Percentiles rank a stretch among this genome's conserved stretches.
Evolutionary conservation across 2,888 invertebrate genomes (phyloP).

Genomic region (Sinopyrophorus schimmeli): DNA sequence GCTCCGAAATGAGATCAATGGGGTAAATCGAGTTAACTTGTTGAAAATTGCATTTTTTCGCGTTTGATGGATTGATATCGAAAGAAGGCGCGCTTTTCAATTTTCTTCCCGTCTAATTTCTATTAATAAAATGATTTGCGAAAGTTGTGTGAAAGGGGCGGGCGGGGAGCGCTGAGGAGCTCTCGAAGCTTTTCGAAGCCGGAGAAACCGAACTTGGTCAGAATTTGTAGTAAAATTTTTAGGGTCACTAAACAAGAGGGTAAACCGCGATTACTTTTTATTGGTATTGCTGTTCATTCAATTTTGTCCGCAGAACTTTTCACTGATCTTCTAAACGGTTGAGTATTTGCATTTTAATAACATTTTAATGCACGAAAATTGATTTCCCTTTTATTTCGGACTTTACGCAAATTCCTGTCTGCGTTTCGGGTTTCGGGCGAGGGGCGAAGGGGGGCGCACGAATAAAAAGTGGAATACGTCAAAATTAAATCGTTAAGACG

Average conservation of each 20-base stretch:
- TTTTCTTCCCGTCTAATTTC: no score
- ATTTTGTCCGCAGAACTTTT: conserved; percentile 37
- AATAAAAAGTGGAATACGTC: conserved; percentile 3
- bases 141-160: no score
- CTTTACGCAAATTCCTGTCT: no score
- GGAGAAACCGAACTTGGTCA: no score
- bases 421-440: neutral
- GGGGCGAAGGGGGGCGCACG: neutral
- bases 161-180: no score
- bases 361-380: conserved; percentile 40
- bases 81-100: no score
- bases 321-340: conserved; percentile 40
- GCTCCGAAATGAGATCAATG: conserved; percentile 45
- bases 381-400: conserved; percentile 36
- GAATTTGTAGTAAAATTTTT: no score
- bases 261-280: conserved; percentile 37
- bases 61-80: conserved; percentile 28
- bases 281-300: conserved; percentile 36
- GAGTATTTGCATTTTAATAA: conserved; percentile 44
- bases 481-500: conserved; percentile 13
- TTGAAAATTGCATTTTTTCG: conserved; percentile 37
- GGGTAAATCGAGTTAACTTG: conserved; percentile 41
- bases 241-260: conserved; percentile 30
- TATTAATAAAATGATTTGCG: no score
- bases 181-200: no score